Evolutionary conservation across 1,140 invertebrate species (phyloP).

Genomic region (Drosophila rufa): DNA sequence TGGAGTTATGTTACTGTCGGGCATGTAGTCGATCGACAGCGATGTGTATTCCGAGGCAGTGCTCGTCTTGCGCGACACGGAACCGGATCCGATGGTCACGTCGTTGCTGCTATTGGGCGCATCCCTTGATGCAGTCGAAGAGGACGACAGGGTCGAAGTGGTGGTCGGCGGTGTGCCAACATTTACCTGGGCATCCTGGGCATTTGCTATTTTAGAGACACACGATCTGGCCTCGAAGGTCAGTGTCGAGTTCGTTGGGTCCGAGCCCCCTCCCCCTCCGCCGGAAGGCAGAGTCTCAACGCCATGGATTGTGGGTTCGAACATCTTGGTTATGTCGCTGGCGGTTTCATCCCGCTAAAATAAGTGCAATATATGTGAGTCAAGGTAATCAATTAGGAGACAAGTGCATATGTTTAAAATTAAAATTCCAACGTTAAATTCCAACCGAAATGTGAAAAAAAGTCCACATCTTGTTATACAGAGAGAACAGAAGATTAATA

Average conservation of each 20-base stretch:
- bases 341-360: conserved; percentile 86
- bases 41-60: conserved; percentile 85
- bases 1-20: conserved; percentile 85
- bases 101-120: conserved; percentile 83
- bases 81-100: conserved; percentile 86
- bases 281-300: conserved; percentile 49
- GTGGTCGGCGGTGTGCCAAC: conserved; percentile 67
- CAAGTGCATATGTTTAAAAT: conserved; percentile 22
- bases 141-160: conserved; percentile 75
- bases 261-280: conserved; percentile 33
- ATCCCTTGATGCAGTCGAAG: conserved; percentile 67
- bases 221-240: conserved; percentile 45
- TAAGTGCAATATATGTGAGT: conserved; percentile 32
- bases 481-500: conserved; percentile 13
- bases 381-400: conserved; percentile 1
- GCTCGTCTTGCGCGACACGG: conserved; percentile 86
- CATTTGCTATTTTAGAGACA: conserved; percentile 37
- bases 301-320: conserved; percentile 72
- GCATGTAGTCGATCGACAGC: conserved; percentile 86
- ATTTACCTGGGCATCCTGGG: conserved; percentile 38
- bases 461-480: conserved; percentile 11
- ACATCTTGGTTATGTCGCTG: conserved; percentile 84
- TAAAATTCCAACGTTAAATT: conserved; percentile 17
- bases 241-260: conserved; percentile 28
- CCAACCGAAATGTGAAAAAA: conserved; percentile 22